Evolutionary conservation across 2,888 invertebrate genomes (phyloP), one percentile per base, ranked within the genome.

Genomic region (Brenthis hecate): DNA sequence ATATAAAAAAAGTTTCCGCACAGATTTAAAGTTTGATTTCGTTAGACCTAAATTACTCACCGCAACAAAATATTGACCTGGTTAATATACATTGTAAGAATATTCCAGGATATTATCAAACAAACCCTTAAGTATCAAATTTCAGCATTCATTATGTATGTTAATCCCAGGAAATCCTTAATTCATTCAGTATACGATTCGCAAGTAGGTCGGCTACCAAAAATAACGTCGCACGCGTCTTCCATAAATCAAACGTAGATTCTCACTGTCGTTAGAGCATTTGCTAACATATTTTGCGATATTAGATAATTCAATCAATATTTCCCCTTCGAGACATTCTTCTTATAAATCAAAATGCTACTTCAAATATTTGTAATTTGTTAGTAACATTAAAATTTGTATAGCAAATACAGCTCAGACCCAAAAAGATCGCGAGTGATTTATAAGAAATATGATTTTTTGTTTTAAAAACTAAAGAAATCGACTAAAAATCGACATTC

Each of bases 161-260:
- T 65, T 58, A 62, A 55, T 67, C 67, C n/a, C 67, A 69, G 73
- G 72, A 73, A 70, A 73, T 66, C 57, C 43, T 55, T 64, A 53
- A 58, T 62, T 67, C 73, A 69, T 73, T 66, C 67, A 73, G 54
- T 66, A 68, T 71, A 68, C 61, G 68, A 73, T 74, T 65, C 61
- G 69, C 66, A 72, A 65, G 62, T 72, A 70, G 74, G 73, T 69
- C 72, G 64, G 43, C 47, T 64, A 57, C 73, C 69, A 57, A 72
- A 74, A 74, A 71, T 74, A 74, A 36, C 71, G 43, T 11, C 60
- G 65, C 72, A 72, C 72, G 68, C 68, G 72, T 65, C 65, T 66
- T 57, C 54, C 32, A 72, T 71, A 68, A 57, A 72, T 73, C 71
- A 67, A 71, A 58, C 58, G 61, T 56, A 50, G 61, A 48, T 19